Conservation (phyloP, 2,797 vertebrate species). For the Neoniphon sammara region DNA sequence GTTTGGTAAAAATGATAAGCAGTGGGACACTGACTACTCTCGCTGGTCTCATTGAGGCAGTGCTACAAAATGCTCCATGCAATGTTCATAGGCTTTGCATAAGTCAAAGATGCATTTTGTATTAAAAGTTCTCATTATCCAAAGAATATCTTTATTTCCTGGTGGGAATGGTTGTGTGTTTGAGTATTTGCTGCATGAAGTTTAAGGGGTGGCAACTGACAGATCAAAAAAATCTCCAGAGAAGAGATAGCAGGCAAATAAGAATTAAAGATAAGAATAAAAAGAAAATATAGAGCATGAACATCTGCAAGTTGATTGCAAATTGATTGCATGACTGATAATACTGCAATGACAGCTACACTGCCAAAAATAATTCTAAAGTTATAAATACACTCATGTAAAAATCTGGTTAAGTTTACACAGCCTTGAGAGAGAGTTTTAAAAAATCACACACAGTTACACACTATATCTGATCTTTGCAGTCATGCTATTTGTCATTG, state of each 20-base stretch:
- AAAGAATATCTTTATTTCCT: slow-evolving; percentile 24
- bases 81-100: slow-evolving; percentile 29
- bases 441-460: not conserved
- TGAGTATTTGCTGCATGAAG: slow-evolving; percentile 17
- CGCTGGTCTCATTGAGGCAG: slow-evolving; percentile 45
- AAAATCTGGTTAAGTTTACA: not conserved
- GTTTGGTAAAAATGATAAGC: slow-evolving; percentile 78
- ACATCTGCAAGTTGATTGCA: too few relatives aligned
- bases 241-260: not conserved
- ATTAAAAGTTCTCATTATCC: slow-evolving; percentile 36
- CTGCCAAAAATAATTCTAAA: not conserved
- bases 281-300: too few relatives aligned
- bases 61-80: slow-evolving; percentile 34
- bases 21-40: slow-evolving; percentile 50
- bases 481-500: not conserved
- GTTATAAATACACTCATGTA: not conserved
- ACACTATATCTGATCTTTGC: not conserved
- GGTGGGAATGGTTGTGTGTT: slow-evolving; percentile 14
- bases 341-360: not conserved
- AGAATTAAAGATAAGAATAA: too few relatives aligned
- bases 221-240: not conserved
- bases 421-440: not conserved
- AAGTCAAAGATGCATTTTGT: slow-evolving; percentile 41
- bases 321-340: too few relatives aligned
- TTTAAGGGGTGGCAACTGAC: not conserved